phyloP scores from a whole-genome alignment of 2,797 vertebrate species.

The Lithobates sylvaticus region DNA sequence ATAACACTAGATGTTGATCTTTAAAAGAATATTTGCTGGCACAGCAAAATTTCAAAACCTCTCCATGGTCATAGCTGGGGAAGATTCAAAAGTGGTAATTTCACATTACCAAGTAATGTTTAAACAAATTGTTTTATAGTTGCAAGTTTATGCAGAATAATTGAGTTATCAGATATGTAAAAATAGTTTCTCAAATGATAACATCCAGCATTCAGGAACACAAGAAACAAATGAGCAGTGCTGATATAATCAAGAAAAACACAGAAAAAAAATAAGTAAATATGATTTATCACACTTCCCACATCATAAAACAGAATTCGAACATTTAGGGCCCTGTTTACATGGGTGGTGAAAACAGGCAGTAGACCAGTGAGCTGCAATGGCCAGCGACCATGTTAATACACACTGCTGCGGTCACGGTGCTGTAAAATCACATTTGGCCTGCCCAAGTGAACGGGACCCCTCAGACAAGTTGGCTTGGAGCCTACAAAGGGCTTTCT shows the following conservation, averaged over 20 bases:
- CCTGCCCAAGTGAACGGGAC: no score
- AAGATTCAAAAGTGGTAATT: not conserved
- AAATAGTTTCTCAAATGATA: no score
- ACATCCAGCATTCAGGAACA: not conserved
- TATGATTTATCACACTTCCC: no score
- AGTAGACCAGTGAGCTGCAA: no score
- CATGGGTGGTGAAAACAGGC: no score
- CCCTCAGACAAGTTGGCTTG: no score
- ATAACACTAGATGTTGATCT: conserved; percentile 2
- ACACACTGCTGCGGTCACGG: no score
- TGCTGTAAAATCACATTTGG: no score
- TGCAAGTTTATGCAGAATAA: not conserved
- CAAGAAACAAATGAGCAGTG: not conserved
- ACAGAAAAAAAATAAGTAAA: not conserved
- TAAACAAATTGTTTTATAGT: not conserved
- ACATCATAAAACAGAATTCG: no score
- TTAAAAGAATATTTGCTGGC: conserved; percentile 1
- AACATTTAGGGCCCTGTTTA: no score
- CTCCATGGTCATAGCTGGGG: not conserved
- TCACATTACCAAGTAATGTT: not conserved
- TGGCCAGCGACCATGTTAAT: no score
- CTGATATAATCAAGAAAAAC: not conserved
- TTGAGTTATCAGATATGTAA: not conserved
- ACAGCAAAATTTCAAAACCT: not conserved
- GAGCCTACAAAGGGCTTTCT: not conserved